Percentiles rank a stretch among this genome's conserved stretches.
Conservation (phyloP, 2,888 invertebrate genomes). For the Phengaris alcon region DNA sequence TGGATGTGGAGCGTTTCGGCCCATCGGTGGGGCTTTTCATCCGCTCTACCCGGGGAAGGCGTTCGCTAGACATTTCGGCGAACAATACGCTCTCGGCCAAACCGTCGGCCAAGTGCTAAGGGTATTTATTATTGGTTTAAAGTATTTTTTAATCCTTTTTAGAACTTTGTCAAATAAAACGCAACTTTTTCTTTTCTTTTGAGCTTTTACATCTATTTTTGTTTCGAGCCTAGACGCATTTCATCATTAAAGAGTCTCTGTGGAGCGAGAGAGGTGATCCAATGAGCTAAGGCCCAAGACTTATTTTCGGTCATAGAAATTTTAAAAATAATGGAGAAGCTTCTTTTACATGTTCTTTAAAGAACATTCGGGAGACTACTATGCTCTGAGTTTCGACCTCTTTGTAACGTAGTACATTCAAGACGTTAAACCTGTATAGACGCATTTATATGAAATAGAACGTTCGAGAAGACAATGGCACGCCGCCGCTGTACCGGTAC, state of each 20-base stretch:
- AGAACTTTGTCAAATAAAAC: too few species aligned
- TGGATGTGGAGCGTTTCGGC: conserved; percentile 74
- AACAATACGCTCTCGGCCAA: conserved; percentile 73
- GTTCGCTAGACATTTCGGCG: conserved; percentile 72
- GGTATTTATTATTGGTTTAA: conserved; percentile 45
- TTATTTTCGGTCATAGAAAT: too few species aligned
- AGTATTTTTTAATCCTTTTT: neutral
- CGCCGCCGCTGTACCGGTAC: conserved; percentile 71
- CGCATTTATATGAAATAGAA: conserved; percentile 45
- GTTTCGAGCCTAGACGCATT: too few species aligned
- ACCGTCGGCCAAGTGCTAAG: conserved; percentile 72
- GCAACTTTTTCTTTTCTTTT: too few species aligned
- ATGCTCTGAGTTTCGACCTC: neutral
- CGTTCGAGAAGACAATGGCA: conserved; percentile 68
- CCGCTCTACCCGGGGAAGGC: conserved; percentile 75
- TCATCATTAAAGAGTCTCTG: too few species aligned
- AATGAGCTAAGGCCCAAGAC: too few species aligned
- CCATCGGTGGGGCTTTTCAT: conserved; percentile 75
- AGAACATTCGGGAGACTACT: neutral
- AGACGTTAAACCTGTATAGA: neutral
- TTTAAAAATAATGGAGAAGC: too few species aligned
- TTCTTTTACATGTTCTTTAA: neutral
- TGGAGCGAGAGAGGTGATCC: too few species aligned
- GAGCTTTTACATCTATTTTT: too few species aligned
- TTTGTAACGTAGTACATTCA: too few species aligned